phyloP scores from a whole-genome alignment of 2,888 invertebrate genomes.

The Alcis repandata region DNA sequence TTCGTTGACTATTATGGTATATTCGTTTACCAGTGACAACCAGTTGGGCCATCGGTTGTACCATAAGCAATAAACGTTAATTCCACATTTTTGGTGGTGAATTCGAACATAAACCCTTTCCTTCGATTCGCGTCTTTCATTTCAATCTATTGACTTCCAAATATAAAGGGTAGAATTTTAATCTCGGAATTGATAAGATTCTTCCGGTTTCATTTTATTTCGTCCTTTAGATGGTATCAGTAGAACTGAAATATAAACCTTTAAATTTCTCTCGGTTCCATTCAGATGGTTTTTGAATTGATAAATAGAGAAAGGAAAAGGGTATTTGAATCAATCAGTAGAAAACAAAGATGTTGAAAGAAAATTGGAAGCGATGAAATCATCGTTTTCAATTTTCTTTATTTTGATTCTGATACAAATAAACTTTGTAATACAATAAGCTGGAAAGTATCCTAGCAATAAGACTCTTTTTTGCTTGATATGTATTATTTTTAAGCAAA shows the following conservation, averaged over 20 bases:
- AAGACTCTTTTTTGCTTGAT: too few species aligned
- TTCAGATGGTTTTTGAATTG: constrained; percentile 9
- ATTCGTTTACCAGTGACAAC: too few species aligned
- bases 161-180: constrained; percentile 75
- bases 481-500: too few species aligned
- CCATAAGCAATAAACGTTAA: neutral
- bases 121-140: constrained; percentile 70
- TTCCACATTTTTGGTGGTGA: neutral
- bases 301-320: neutral
- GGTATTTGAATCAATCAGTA: neutral
- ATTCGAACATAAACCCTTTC: constrained; percentile 32
- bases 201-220: constrained; percentile 52
- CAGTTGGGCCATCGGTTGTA: neutral
- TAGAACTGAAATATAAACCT: constrained; percentile 21
- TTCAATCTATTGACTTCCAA: constrained; percentile 71
- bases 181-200: constrained; percentile 62
- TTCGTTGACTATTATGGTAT: too few species aligned
- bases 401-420: neutral
- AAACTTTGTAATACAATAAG: neutral
- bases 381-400: neutral
- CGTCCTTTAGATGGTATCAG: constrained; percentile 36
- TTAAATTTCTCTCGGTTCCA: constrained; percentile 10
- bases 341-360: neutral
- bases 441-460: too few species aligned
- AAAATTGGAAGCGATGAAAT: neutral